A percentile compares a stretch with the other conserved stretches of the same genome.
Evolutionary conservation across 1,140 invertebrate genomes (phyloP).

Genomic region (Prorops nasuta): DNA sequence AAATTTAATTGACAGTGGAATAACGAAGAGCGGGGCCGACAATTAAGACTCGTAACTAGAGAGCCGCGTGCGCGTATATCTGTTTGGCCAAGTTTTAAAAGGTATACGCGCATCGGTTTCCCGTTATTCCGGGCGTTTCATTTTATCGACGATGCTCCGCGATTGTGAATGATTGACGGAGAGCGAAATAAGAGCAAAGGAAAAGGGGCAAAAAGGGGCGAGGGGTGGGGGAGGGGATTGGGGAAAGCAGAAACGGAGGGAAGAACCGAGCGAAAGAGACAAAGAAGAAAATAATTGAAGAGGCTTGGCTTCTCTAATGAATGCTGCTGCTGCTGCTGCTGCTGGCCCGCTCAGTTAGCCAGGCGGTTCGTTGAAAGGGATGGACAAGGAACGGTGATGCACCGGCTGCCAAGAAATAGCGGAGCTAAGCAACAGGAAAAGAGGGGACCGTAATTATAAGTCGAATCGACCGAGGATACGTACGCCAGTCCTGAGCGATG

Average conservation of each 20-base stretch:
- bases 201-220: too few species aligned
- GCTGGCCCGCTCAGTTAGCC: too few species aligned
- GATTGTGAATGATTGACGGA: not conserved
- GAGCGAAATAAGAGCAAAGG: too few species aligned
- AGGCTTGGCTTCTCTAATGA: not conserved
- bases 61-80: not conserved
- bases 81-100: not conserved
- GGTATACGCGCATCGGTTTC: not conserved
- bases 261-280: too few species aligned
- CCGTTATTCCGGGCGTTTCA: not conserved
- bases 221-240: too few species aligned
- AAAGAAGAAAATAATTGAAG: not conserved
- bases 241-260: too few species aligned
- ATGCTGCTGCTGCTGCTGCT: too few species aligned
- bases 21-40: constrained; percentile 27
- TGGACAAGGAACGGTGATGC: not conserved
- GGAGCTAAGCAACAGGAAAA: too few species aligned
- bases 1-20: constrained; percentile 45
- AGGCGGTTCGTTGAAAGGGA: too few species aligned
- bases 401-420: not conserved
- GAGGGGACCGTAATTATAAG: constrained; percentile 8
- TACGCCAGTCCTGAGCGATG: constrained; percentile 30
- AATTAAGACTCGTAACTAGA: constrained; percentile 25
- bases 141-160: constrained; percentile 7
- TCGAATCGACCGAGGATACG: constrained; percentile 1